Conservation (phyloP, 2,888 invertebrate species). For the Hirtodrosophila confusa region DNA sequence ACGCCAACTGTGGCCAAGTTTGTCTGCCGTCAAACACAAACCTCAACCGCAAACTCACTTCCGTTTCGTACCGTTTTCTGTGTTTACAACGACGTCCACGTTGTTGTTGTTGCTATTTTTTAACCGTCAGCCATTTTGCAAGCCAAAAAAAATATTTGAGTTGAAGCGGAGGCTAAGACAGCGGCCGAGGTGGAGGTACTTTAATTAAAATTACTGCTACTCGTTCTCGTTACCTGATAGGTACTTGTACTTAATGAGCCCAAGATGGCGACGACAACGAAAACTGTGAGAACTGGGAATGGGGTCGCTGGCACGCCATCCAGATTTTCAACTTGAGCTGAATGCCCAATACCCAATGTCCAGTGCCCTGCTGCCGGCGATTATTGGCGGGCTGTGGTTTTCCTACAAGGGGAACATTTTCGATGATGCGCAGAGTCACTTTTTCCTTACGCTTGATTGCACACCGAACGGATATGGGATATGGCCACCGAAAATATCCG, state of each 20-base stretch:
- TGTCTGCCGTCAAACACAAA: conserved; percentile 32
- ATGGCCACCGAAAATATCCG: conserved; percentile 66
- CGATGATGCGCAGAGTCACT: conserved; percentile 19
- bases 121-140: conserved; percentile 62
- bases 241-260: conserved; percentile 35
- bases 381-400: conserved; percentile 56
- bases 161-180: conserved; percentile 12
- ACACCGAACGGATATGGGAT: conserved; percentile 64
- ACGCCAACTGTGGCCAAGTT: conserved; percentile 70
- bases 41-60: conserved; percentile 77
- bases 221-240: too few species aligned
- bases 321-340: conserved; percentile 14
- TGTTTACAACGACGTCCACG: conserved; percentile 42
- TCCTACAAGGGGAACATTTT: conserved; percentile 23
- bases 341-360: conserved; percentile 19
- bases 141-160: conserved; percentile 24
- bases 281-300: conserved; percentile 53
- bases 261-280: conserved; percentile 51
- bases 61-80: conserved; percentile 67
- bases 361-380: conserved; percentile 41
- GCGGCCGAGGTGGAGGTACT: conserved; percentile 35
- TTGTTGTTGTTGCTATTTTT: conserved; percentile 26
- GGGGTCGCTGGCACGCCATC: conserved; percentile 17
- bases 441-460: conserved; percentile 47
- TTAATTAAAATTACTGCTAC: conserved; percentile 63